Evolutionary conservation across 1,140 invertebrate genomes (phyloP), one percentile per base, ranked within the genome.

Genomic region (Littorina saxatilis): DNA sequence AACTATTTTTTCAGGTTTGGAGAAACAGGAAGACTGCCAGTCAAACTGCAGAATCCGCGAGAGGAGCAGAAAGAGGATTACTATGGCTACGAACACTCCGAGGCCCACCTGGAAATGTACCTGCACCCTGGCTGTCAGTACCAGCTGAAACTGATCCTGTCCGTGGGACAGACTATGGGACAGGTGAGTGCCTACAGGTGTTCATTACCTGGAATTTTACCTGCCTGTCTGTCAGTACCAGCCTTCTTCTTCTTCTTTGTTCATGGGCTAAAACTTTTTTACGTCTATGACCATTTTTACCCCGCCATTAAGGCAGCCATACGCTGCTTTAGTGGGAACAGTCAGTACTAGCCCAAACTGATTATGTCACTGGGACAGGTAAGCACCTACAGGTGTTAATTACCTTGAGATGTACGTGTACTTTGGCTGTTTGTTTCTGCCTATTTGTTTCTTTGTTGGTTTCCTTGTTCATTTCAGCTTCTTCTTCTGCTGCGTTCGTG

Each of bases 81-180:
- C 66, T 79, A 70, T 39, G 58, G 74, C 13, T 63, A 58, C 47
- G 84, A 82, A 35, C 79, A 70, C 61, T 79, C 79, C 0, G 82
- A 83, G 37, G 66, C 72, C 32, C 86, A 91, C 50, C 73, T 92
- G 32, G 86, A 88, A 55, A 83, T 92, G 77, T 90, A 88, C 76
- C 84, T 88, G n/a, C 86, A 90, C 70, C 89, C 90, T 13, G 82
- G 86, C 9, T 92, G 91, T 79, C 83, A 83, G 23, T 91, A 92
- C 79, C 85, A 87, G 73, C 84, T 91, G 0, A 82, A 82, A 63
- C 85, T 91, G 13, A 73, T 83, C 1, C 80, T 86, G 52, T 82
- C 90, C 17, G 84, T 86, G 13, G 81, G 63, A 47, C 82, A 90
- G 58, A 86, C 84, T 72, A 73, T 91, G 15, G 90, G 90, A 5